A percentile compares a stretch with the other conserved stretches of the same genome.
These are phyloP conservation scores for Drosophila virilis DNA, from an alignment of 1,140 invertebrate species.

Conservation along the genomic window DNA sequence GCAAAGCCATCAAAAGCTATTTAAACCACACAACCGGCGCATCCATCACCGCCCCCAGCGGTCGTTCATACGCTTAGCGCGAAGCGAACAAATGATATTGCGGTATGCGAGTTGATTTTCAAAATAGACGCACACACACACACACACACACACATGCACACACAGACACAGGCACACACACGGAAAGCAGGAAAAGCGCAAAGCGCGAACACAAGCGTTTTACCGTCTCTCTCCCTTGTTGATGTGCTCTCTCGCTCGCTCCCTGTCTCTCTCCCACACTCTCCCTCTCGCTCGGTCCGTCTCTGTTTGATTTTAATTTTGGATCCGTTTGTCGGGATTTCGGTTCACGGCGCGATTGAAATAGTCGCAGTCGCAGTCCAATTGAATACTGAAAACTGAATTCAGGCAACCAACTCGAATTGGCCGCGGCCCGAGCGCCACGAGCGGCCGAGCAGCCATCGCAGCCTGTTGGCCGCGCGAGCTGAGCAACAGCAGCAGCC, in stretches of 20 bases:
- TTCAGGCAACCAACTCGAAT: constrained; percentile 71
- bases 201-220: constrained; percentile 51
- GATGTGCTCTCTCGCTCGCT: not conserved
- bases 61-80: not conserved
- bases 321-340: constrained; percentile 57
- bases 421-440: constrained; percentile 64
- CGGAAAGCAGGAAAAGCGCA: constrained; percentile 48
- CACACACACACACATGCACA: not conserved
- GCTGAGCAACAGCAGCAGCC: constrained; percentile 51
- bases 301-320: constrained; percentile 19
- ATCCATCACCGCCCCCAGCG: not conserved
- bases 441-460: constrained; percentile 78
- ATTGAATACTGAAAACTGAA: constrained; percentile 80
- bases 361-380: constrained; percentile 76
- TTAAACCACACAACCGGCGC: not conserved
- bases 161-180: not conserved
- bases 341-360: constrained; percentile 47
- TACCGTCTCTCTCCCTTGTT: constrained; percentile 29
- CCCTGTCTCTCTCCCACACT: not conserved
- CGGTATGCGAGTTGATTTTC: constrained; percentile 27
- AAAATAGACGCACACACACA: constrained; percentile 32
- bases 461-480: constrained; percentile 69
- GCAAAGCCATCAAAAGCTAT: not conserved
- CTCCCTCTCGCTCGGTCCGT: not conserved
- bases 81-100: constrained; percentile 21